Conservation (phyloP, 2,888 invertebrate genomes). For the Lithophane socia region DNA sequence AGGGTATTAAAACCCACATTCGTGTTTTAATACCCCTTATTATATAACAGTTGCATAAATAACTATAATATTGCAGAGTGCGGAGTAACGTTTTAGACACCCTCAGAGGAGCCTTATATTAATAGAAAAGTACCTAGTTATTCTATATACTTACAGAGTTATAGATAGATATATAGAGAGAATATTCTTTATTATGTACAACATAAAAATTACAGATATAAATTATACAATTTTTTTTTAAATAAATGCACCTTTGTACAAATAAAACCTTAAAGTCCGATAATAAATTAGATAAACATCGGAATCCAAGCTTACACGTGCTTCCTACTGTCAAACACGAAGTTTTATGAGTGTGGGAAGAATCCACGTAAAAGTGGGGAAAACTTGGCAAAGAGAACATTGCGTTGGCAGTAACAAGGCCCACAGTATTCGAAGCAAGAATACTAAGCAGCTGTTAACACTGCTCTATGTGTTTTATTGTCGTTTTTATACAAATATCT, state of each 20-base stretch:
- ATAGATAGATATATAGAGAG: too few relatives aligned
- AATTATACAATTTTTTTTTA: too few relatives aligned
- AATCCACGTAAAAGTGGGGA: conserved; percentile 26
- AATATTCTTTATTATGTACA: too few relatives aligned
- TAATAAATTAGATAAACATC: not conserved
- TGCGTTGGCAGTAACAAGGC: conserved; percentile 46
- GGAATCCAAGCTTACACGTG: not conserved
- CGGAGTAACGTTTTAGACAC: not conserved
- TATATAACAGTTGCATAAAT: too few relatives aligned
- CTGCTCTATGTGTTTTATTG: conserved; percentile 14
- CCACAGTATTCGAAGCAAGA: conserved; percentile 32
- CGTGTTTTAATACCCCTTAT: too few relatives aligned
- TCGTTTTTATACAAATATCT: not conserved
- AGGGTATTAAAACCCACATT: too few relatives aligned
- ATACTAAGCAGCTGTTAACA: conserved; percentile 45
- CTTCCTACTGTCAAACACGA: not conserved
- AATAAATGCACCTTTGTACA: too few relatives aligned
- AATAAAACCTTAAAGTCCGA: not conserved
- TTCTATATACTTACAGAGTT: not conserved
- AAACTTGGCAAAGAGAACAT: conserved; percentile 46
- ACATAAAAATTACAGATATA: too few relatives aligned
- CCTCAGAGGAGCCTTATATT: not conserved
- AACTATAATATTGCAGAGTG: not conserved
- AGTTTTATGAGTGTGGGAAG: conserved; percentile 7
- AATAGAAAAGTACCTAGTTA: not conserved